Evolutionary conservation across 2,113 vertebrate genomes (phyloP), one percentile per base, ranked within the genome.

Genomic region (Syngnathus floridae): DNA sequence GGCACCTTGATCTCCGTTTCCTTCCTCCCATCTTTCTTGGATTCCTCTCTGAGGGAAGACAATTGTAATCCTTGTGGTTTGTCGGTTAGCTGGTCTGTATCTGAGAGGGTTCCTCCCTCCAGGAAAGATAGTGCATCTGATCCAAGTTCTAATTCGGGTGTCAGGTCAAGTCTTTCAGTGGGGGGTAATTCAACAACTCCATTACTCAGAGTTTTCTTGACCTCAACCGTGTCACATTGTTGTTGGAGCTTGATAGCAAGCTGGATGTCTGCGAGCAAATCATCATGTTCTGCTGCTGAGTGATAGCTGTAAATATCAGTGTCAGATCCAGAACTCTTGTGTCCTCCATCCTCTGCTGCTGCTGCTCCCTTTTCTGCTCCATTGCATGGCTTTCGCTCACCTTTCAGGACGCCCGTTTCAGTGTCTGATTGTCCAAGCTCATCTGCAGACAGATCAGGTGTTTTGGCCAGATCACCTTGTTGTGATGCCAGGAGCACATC

Each of bases 261-360:
- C 93, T 99, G 95, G 82, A 99, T 99, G 83, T 99, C 96, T 1
- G 94, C 96, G 2, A 99, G 95, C 85, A 99, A 79, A 83, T 99
- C 97, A 76, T 99, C 95, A 22, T 98, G 95, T 83, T 98, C 97
- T 0, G 95, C 87, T 0, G 96, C 95, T 13, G 97, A 99, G 83
- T 98, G 97, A 80, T 97, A 98, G 90, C 97, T 99, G 82, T 98
- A 98, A 77, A 98, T 95, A 68, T 99, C 97, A 0, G 94, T 97
- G 78, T 99, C 97, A 0, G 97, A 99, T 41, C 94, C 95, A 0
- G 96, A 98, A 77, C 95, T 98, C 88, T 94, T 94, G 86, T 88
- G 93, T 76, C 92, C 91, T 69, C 91, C 79, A 3, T 85, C 70
- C 62, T 86, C 79, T 0, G 71, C 22, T 2, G 84, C 80, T 35